These are phyloP conservation scores for Adelphocoris suturalis DNA, from an alignment of 2,888 invertebrate species.

Conservation along the genomic window DNA sequence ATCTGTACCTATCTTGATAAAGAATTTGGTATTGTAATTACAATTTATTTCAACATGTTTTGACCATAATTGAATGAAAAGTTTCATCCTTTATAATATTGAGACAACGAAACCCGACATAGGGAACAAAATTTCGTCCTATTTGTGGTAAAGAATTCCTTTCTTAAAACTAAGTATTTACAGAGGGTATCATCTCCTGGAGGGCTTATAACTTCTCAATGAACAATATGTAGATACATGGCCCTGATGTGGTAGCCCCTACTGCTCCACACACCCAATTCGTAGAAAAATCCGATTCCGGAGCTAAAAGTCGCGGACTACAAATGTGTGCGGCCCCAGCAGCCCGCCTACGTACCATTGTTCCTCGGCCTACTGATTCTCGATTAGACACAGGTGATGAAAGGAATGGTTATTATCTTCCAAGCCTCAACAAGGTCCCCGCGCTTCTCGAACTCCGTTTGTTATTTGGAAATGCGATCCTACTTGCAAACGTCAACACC, in stretches of 20 bases:
- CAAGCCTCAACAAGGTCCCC: not conserved
- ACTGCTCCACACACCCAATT: not conserved
- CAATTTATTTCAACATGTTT: too few species aligned
- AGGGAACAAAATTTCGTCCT: too few species aligned
- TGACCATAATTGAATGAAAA: too few species aligned
- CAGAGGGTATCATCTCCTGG: not conserved
- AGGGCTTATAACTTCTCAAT: not conserved
- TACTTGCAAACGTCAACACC: too few species aligned
- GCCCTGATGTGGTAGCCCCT: not conserved
- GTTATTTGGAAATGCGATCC: too few species aligned
- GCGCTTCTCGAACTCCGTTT: not conserved
- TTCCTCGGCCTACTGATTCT: constrained; percentile 30
- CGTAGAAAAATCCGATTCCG: constrained; percentile 36
- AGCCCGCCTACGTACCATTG: constrained; percentile 25
- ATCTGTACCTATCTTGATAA: too few species aligned
- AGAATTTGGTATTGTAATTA: too few species aligned
- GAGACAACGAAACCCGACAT: too few species aligned
- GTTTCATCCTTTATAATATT: too few species aligned
- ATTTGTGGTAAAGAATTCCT: too few species aligned
- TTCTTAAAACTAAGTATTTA: too few species aligned
- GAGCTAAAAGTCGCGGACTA: not conserved
- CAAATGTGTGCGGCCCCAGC: not conserved
- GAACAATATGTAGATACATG: not conserved
- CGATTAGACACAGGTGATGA: constrained; percentile 42
- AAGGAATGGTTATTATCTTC: constrained; percentile 1